Evolutionary conservation across 2,888 invertebrate species (phyloP).

Genomic region (Heliconius charithonia): DNA sequence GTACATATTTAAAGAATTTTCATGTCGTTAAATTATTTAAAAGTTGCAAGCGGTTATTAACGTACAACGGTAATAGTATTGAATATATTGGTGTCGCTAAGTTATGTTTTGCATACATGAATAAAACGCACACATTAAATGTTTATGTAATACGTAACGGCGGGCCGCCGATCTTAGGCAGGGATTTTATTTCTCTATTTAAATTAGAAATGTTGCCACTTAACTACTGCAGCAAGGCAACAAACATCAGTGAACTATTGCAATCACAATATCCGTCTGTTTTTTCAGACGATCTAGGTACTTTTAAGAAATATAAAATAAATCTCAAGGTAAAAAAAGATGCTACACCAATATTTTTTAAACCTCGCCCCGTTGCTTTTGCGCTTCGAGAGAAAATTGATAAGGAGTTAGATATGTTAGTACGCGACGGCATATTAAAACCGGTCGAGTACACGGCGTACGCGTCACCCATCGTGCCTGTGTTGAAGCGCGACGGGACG

Average conservation of each 20-base stretch:
- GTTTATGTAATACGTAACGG: background rate
- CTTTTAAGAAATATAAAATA: background rate
- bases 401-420: background rate
- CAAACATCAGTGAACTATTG: background rate
- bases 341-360: background rate
- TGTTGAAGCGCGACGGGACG: conserved; percentile 71
- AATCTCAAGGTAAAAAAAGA: background rate
- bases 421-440: background rate
- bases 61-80: background rate
- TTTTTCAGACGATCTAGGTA: background rate
- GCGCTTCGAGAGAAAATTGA: background rate
- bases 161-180: background rate
- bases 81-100: too few species aligned
- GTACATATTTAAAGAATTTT: too few species aligned
- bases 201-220: background rate
- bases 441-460: background rate
- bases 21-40: too few species aligned
- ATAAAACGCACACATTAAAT: too few species aligned
- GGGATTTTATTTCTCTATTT: conserved; percentile 7
- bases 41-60: too few species aligned
- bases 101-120: too few species aligned
- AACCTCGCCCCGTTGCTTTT: background rate
- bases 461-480: conserved; percentile 77
- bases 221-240: background rate
- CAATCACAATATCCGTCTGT: background rate